Conservation (phyloP, 2,797 vertebrate species). For the Spondyliosoma cantharus region DNA sequence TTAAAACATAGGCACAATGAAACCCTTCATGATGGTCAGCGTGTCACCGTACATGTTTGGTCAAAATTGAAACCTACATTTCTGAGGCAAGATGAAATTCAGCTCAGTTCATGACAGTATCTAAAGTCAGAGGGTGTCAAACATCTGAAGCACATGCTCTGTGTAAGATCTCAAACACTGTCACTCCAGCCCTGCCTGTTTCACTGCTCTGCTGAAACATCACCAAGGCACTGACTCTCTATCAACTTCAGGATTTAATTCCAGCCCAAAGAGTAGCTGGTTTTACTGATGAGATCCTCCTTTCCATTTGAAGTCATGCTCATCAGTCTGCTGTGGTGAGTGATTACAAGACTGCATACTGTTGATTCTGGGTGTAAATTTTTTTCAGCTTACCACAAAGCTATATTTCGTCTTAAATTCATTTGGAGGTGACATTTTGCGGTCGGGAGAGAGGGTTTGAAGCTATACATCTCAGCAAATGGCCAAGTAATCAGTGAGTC, state of each 20-base stretch:
- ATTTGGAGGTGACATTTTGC: background rate
- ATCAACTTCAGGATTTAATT: constrained; percentile 8
- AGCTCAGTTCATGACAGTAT: background rate
- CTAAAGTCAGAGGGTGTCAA: too few relatives aligned
- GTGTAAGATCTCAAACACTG: background rate
- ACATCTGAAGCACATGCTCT: background rate
- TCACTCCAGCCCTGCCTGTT: background rate
- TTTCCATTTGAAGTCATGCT: constrained; percentile 16
- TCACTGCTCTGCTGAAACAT: background rate
- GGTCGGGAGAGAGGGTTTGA: background rate
- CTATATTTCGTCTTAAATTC: background rate
- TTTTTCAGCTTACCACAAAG: background rate
- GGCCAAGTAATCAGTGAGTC: constrained; percentile 28
- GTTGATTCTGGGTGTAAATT: background rate
- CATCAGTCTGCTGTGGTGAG: constrained; percentile 8
- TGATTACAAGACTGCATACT: constrained; percentile 11
- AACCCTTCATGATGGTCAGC: background rate
- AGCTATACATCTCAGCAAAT: constrained; percentile 14
- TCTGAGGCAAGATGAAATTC: background rate
- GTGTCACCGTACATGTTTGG: background rate
- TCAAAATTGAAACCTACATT: background rate
- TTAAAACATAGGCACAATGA: background rate
- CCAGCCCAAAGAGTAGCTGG: constrained; percentile 15
- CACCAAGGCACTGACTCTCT: background rate
- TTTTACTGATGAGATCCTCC: constrained; percentile 28